phyloP scores from a whole-genome alignment of 37 sponge, comb jelly and placozoan genomes.

The Mnemiopsis leidyi region DNA sequence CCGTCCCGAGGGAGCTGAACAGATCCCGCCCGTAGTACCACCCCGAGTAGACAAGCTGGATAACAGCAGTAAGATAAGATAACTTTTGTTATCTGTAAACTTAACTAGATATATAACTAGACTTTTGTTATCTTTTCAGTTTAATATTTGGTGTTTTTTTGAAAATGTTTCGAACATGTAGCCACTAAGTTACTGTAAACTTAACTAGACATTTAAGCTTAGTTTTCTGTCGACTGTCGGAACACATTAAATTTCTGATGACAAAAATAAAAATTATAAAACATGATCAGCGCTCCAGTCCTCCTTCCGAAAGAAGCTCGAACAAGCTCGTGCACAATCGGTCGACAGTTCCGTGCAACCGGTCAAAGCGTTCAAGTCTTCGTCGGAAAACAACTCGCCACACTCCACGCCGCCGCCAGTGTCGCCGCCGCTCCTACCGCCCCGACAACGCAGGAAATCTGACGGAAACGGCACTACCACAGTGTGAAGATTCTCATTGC shows the following conservation, averaged over 20 bases:
- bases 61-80: not conserved
- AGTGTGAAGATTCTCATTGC: not conserved
- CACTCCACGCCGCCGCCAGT: not conserved
- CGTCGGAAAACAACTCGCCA: not conserved
- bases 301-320: slow-evolving; percentile 41
- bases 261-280: too few relatives aligned
- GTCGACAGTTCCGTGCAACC: slow-evolving; percentile 24
- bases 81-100: not conserved
- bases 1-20: slow-evolving; percentile 4
- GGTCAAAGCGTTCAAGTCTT: slow-evolving; percentile 7
- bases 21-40: slow-evolving; percentile 21
- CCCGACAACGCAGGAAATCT: not conserved
- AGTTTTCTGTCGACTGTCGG: too few relatives aligned
- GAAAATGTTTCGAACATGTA: too few relatives aligned
- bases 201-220: too few relatives aligned
- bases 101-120: too few relatives aligned
- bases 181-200: too few relatives aligned
- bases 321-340: slow-evolving; percentile 13
- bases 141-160: too few relatives aligned
- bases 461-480: not conserved
- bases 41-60: slow-evolving; percentile 33
- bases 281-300: slow-evolving; percentile 53
- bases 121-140: too few relatives aligned
- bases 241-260: too few relatives aligned
- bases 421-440: slow-evolving; percentile 25